phyloP scores from a whole-genome alignment of 2,797 vertebrate genomes.

The Acanthis flammea region DNA sequence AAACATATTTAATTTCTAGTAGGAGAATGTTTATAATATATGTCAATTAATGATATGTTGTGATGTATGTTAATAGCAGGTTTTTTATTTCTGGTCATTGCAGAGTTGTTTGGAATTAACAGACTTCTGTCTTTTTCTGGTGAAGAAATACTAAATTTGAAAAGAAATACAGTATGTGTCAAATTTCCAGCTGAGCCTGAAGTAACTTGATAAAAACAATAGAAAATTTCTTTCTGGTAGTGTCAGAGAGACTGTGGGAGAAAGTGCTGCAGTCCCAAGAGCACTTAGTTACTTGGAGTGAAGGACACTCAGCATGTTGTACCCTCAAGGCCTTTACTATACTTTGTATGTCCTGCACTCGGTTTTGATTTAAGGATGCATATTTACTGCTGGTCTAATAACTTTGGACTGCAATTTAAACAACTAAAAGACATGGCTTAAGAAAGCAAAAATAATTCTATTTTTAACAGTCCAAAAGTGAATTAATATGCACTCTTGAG shows the following conservation, averaged over 20 bases:
- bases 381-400: background rate
- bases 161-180: background rate
- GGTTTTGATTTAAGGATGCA: background rate
- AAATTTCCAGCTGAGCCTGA: background rate
- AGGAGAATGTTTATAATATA: background rate
- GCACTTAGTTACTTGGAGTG: background rate
- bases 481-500: background rate
- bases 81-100: background rate
- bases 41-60: background rate
- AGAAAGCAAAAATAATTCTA: background rate
- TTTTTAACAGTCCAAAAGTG: background rate
- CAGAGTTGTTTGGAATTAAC: background rate
- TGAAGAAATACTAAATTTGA: background rate
- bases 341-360: background rate
- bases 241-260: background rate
- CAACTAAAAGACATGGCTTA: background rate
- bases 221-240: background rate
- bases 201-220: background rate
- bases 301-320: background rate
- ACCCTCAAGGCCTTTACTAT: background rate
- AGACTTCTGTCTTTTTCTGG: background rate
- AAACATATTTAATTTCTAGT: background rate
- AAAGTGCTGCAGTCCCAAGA: background rate
- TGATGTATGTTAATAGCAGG: background rate
- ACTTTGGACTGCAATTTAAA: background rate